Evolutionary conservation across 2,888 invertebrate species (phyloP).

Genomic region (Iphiclides podalirius): DNA sequence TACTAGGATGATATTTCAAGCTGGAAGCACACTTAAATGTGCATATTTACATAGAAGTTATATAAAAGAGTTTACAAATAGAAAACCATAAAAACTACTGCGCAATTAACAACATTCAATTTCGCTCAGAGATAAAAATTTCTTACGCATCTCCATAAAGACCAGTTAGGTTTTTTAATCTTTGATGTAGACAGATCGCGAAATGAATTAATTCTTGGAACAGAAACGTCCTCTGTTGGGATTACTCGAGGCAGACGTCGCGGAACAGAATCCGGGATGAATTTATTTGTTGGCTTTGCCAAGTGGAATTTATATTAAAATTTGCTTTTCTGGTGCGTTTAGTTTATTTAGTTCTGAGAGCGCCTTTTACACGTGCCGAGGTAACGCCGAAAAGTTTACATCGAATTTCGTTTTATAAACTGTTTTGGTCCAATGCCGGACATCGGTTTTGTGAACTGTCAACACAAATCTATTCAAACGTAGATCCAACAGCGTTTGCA

Average conservation of each 20-base stretch:
- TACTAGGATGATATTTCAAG: no score
- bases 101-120: not conserved
- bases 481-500: not conserved
- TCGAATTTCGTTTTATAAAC: no score
- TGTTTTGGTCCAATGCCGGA: no score
- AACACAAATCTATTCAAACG: not conserved
- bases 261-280: conserved; percentile 10
- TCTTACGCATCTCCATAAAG: not conserved
- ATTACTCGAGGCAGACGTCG: conserved; percentile 20
- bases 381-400: no score
- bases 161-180: not conserved
- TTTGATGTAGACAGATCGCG: conserved; percentile 7
- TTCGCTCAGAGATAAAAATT: not conserved
- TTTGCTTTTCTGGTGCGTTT: conserved; percentile 12
- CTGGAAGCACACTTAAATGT: no score
- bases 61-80: no score
- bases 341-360: conserved; percentile 17
- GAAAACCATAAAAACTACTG: not conserved
- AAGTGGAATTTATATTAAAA: conserved; percentile 21
- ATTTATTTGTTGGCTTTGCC: conserved; percentile 22
- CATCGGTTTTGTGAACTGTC: not conserved
- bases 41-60: no score
- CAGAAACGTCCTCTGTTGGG: conserved; percentile 13
- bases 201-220: conserved; percentile 15
- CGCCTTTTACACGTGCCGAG: not conserved